phyloP scores from a whole-genome alignment of 2,797 vertebrate genomes.

The Dermochelys coriacea region DNA sequence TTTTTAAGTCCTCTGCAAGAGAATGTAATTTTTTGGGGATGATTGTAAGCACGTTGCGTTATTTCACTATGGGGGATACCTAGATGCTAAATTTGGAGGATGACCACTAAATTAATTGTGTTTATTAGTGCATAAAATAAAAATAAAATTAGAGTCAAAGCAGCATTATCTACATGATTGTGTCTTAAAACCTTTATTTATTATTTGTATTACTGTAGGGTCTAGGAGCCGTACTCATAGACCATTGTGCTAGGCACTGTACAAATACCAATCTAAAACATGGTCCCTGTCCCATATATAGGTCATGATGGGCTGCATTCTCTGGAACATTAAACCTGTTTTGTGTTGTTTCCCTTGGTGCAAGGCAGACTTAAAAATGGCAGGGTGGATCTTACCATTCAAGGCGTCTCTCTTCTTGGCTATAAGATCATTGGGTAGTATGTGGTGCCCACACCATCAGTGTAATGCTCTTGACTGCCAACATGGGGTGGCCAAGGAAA shows the following conservation, averaged over 20 bases:
- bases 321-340: not conserved
- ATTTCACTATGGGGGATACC: not conserved
- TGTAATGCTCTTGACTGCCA: too few relatives aligned
- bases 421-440: slow-evolving; percentile 22
- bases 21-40: not conserved
- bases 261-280: not conserved
- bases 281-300: not conserved
- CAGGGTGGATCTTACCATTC: not conserved
- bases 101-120: not conserved
- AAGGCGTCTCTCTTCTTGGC: not conserved
- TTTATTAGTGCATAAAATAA: slow-evolving; percentile 2
- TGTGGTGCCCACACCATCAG: not conserved
- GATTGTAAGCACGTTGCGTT: not conserved
- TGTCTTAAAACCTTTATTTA: slow-evolving; percentile 16
- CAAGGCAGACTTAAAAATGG: slow-evolving; percentile 45
- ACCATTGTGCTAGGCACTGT: too few relatives aligned
- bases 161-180: not conserved
- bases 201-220: too few relatives aligned
- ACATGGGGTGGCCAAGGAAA: not conserved
- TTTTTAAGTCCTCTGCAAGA: slow-evolving; percentile 18
- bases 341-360: not conserved
- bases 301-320: not conserved
- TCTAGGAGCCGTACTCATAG: too few relatives aligned
- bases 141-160: slow-evolving; percentile 15
- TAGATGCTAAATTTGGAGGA: slow-evolving; percentile 1